Percentiles rank a stretch among this genome's conserved stretches.
These are phyloP conservation scores for Rhopilema esculentum DNA, from an alignment of 30 jellyfish, hydroid and myxozoan genomes.

Conservation along the genomic window DNA sequence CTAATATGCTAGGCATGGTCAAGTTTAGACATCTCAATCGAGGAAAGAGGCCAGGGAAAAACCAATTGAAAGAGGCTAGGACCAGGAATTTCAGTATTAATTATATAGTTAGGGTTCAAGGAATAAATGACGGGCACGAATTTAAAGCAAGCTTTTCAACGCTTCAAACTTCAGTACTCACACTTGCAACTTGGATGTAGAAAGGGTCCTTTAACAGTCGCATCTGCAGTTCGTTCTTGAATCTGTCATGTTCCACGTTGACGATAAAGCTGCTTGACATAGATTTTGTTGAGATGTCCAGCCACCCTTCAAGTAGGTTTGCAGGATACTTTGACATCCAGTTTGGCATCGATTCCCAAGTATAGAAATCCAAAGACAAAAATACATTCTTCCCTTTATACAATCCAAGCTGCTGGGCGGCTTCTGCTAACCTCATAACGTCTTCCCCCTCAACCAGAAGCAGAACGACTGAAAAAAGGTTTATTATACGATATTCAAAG, in stretches of 20 bases:
- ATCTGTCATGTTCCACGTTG: too few relatives aligned
- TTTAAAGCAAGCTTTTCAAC: too few relatives aligned
- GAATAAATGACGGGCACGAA: too few relatives aligned
- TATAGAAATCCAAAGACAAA: conserved; percentile 73
- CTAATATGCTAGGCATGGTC: too few relatives aligned
- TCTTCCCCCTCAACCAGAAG: conserved; percentile 60
- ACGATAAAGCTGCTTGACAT: too few relatives aligned
- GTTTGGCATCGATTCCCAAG: conserved; percentile 68
- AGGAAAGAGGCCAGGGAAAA: too few relatives aligned
- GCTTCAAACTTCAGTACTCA: too few relatives aligned
- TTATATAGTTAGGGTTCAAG: too few relatives aligned
- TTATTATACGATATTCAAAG: neutral
- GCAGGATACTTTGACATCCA: neutral
- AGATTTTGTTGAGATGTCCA: conserved; percentile 60
- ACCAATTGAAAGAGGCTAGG: too few relatives aligned
- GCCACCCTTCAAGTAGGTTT: conserved; percentile 50
- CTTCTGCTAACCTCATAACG: conserved; percentile 37
- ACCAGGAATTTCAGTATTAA: too few relatives aligned
- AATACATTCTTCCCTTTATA: conserved; percentile 74
- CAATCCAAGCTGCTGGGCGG: conserved; percentile 46
- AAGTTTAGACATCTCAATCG: too few relatives aligned
- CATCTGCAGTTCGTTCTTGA: too few relatives aligned
- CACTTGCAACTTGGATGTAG: conserved; percentile 33
- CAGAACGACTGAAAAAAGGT: conserved; percentile 56
- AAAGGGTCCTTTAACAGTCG: conserved; percentile 43